A percentile compares a stretch with the other conserved stretches of the same genome.
phyloP scores from a whole-genome alignment of 2,113 vertebrate genomes.

The Phyllostomus discolor region DNA sequence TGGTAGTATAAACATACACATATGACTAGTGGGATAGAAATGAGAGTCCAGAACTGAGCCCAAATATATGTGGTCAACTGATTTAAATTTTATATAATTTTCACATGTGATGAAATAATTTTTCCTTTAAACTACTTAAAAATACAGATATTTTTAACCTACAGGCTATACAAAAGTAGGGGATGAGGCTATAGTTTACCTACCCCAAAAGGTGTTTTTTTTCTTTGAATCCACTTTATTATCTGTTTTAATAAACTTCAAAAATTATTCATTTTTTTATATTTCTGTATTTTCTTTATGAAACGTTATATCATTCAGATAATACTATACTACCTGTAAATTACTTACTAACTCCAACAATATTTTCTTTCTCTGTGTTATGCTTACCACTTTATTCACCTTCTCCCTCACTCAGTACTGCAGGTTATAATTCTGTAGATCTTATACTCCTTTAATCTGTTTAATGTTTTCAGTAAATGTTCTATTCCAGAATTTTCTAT shows the following conservation, averaged over 20 bases:
- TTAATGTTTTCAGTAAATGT: not conserved
- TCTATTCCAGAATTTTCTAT: not conserved
- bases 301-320: not conserved
- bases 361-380: not conserved
- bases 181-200: not conserved
- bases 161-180: not conserved
- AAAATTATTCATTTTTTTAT: not conserved
- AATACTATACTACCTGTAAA: not conserved
- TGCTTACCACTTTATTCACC: not conserved
- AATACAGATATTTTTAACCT: not conserved
- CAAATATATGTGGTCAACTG: not conserved
- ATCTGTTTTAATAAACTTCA: not conserved
- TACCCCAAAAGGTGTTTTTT: not conserved
- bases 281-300: not conserved
- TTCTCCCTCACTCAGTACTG: not conserved
- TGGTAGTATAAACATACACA: not conserved
- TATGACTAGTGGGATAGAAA: not conserved
- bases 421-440: not conserved
- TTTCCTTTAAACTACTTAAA: not conserved
- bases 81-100: not conserved
- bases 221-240: not conserved
- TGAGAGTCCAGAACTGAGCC: not conserved
- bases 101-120: not conserved
- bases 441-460: not conserved
- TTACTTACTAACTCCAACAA: not conserved